Conservation (phyloP, 2,888 invertebrate species). For the Ypsolopha sequella region DNA sequence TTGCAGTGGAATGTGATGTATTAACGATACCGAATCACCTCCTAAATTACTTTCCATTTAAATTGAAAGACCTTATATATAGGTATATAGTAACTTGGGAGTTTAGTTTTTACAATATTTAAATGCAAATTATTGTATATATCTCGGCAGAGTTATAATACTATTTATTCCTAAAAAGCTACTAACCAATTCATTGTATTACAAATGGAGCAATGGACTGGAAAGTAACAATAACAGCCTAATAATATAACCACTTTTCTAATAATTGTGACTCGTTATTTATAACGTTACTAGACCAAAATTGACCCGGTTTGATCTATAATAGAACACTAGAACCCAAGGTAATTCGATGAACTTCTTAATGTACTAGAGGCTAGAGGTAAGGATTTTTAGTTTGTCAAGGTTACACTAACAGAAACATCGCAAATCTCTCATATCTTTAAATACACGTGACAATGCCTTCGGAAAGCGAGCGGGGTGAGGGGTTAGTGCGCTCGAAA, state of each 20-base stretch:
- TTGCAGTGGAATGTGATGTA: no score
- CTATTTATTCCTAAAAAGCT: background rate
- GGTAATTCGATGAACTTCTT: background rate
- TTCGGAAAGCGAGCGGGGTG: no score
- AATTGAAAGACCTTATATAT: no score
- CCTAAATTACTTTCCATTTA: no score
- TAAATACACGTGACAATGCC: no score
- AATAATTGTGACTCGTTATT: slow-evolving; percentile 1
- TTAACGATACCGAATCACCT: no score
- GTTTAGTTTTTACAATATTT: no score
- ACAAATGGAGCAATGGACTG: slow-evolving; percentile 30
- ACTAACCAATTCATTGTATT: slow-evolving; percentile 8
- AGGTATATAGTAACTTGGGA: no score
- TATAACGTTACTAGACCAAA: background rate
- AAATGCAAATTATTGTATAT: background rate
- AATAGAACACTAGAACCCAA: slow-evolving; percentile 1
- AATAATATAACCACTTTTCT: background rate
- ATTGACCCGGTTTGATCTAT: slow-evolving; percentile 1
- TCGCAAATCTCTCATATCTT: background rate
- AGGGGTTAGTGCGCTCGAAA: no score
- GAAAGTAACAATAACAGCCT: slow-evolving; percentile 18
- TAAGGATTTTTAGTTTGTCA: background rate
- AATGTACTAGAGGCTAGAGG: background rate
- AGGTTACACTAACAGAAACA: background rate
- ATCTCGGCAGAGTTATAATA: slow-evolving; percentile 8